Percentiles rank a stretch among this genome's conserved stretches.
Conservation (phyloP, 2,888 invertebrate genomes). For the Strigamia crassipes region DNA sequence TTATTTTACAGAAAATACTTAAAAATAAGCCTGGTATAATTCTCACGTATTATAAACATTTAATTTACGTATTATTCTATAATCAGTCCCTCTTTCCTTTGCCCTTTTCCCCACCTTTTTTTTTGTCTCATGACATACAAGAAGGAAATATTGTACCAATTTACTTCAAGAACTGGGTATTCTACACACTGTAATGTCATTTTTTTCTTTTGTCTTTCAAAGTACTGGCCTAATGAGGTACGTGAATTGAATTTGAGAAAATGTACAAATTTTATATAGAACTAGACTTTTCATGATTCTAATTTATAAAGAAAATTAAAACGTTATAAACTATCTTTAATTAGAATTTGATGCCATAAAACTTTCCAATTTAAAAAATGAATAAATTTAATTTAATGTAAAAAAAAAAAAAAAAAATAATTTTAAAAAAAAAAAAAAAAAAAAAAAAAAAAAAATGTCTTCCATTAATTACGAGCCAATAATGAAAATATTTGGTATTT, state of each 20-base stretch:
- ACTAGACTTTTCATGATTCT: background rate
- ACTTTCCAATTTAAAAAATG: background rate
- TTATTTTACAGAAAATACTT: background rate
- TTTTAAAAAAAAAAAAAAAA: too few species aligned
- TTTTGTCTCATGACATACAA: background rate
- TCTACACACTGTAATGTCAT: constrained; percentile 21
- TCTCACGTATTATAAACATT: background rate
- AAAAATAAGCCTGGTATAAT: background rate
- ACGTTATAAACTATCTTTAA: background rate
- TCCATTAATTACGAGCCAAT: background rate
- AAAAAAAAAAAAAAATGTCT: background rate
- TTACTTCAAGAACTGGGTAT: constrained; percentile 21
- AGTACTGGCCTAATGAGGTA: constrained; percentile 16
- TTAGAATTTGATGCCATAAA: too few species aligned
- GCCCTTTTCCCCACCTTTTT: background rate
- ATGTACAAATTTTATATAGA: constrained; percentile 8
- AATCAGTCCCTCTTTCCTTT: background rate
- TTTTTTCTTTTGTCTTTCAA: constrained; percentile 21
- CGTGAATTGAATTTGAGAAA: background rate
- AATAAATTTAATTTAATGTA: too few species aligned
- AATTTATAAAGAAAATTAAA: background rate
- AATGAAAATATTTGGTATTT: background rate
- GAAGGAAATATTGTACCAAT: constrained; percentile 16
- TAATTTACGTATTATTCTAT: constrained; percentile 8
- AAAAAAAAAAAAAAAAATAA: too few species aligned